Percentiles rank a stretch among this genome's conserved stretches.
phyloP scores from a whole-genome alignment of 2,888 invertebrate genomes.

The Eupsilia transversa region DNA sequence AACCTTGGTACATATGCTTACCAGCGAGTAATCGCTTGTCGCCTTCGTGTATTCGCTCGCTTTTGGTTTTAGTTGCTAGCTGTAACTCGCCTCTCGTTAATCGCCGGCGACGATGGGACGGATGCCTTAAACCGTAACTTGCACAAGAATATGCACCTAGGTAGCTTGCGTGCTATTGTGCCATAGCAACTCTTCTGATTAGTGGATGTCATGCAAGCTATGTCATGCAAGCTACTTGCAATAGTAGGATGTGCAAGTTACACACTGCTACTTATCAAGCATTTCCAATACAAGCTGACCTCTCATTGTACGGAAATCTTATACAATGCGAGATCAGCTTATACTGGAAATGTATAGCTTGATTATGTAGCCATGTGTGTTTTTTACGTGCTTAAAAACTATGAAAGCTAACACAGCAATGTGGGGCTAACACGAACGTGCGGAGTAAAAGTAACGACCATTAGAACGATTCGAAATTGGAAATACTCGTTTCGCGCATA shows the following conservation, averaged over 20 bases:
- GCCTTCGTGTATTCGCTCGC: neutral
- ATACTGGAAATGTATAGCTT: no score
- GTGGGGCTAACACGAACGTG: neutral
- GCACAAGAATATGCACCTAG: no score
- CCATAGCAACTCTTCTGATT: neutral
- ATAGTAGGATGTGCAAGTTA: neutral
- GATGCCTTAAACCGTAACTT: neutral
- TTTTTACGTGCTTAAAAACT: slow-evolving; percentile 7
- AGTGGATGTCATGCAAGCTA: neutral
- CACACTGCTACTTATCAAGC: no score
- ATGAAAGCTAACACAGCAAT: no score
- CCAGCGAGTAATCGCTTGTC: neutral
- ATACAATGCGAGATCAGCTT: no score
- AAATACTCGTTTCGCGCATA: neutral
- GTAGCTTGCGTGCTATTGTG: neutral
- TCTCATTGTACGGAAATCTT: no score
- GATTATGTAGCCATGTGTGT: no score
- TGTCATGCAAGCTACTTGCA: slow-evolving; percentile 1
- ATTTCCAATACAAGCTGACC: no score
- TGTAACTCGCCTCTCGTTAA: neutral
- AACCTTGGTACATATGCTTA: neutral
- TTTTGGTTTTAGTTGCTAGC: neutral
- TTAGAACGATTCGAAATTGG: no score
- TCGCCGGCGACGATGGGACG: neutral
- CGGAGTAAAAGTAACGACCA: neutral